Evolutionary conservation across 2,888 invertebrate genomes (phyloP).

Genomic region (Vanessa cardui): DNA sequence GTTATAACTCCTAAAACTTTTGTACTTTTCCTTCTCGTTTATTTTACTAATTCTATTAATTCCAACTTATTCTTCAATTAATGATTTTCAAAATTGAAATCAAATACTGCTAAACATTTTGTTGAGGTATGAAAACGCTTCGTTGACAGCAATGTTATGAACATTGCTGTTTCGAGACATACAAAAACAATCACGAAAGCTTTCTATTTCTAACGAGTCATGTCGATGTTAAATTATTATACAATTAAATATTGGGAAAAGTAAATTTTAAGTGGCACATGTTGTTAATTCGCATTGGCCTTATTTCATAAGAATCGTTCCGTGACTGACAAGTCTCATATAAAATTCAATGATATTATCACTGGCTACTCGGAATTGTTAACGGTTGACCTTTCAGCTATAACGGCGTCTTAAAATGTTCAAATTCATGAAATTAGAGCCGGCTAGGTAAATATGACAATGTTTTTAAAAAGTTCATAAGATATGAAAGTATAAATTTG

Average conservation of each 20-base stretch:
- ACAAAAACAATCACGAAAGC: background rate
- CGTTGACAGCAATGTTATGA: no score
- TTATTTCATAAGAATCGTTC: constrained; percentile 4
- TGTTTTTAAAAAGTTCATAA: background rate
- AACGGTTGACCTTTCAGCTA: constrained; percentile 12
- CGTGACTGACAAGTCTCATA: constrained; percentile 13
- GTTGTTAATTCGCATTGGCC: background rate
- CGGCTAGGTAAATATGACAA: background rate
- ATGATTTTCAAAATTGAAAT: no score
- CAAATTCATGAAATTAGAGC: constrained; percentile 4
- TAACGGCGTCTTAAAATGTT: constrained; percentile 7
- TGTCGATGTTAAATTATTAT: background rate
- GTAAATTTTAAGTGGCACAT: background rate
- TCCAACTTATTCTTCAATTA: no score
- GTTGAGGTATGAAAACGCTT: background rate
- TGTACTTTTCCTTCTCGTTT: no score
- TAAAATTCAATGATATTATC: constrained; percentile 12
- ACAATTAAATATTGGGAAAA: constrained; percentile 2
- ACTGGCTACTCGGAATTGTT: constrained; percentile 4
- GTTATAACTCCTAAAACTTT: no score
- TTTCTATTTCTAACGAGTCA: background rate
- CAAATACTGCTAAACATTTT: no score
- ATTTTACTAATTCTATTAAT: no score
- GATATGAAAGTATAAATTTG: background rate
- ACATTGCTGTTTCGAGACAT: background rate